Base-by-base conservation (phyloP, 2,113 vertebrate genomes). In the Muscicapa adusta region DNA sequence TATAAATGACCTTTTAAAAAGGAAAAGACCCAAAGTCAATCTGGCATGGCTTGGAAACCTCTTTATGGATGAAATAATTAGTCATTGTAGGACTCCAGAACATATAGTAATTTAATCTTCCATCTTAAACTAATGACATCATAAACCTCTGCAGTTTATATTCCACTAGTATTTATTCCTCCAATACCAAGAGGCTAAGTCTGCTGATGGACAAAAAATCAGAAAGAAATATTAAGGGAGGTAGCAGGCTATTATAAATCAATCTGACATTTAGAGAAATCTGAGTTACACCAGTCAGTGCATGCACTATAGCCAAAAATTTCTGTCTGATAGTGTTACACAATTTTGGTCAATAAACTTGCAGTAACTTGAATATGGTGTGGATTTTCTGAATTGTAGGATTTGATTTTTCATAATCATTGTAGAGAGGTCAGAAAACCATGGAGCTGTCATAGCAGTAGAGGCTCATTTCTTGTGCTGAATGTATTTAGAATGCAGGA, bases 401-500 rank as follows among this genome's bases (percentile, higher is more conserved):
- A 42, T 70, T 88, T 94, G 40, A 33, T 70, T 83, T 83, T 86
- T 91, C 38, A 4, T 61, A 45, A 57, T 48, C 16, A 7, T 79
- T 34, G 10, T 57, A 62, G 85, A 77, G 43, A 24, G 56, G 68
- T 70, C 29, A 85, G 67, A 51, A 79, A 79, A 23, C 63, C 3
- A 1, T 53, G 54, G 75, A 80, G 25, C 62, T 91, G 31, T 62
- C 0, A 0, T 50, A 24, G 36, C 60, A 61, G 40, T 22, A 33
- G 26, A 34, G n/a, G 38, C 51, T 79, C n/a, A 15, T 38, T 63
- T 62, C 7, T 24, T 9, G 18, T 24, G 14, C 25, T 57, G 47
- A 19, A 9, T 36, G 2, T 5, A 20, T 78, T 67, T 58, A 72
- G 54, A 0, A 0, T 0, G 0, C 11, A 38, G 48, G 28, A 42